Percentiles rank a stretch among this genome's conserved stretches.
phyloP scores from a whole-genome alignment of 2,113 vertebrate species.

The Peromyscus maniculatus region DNA sequence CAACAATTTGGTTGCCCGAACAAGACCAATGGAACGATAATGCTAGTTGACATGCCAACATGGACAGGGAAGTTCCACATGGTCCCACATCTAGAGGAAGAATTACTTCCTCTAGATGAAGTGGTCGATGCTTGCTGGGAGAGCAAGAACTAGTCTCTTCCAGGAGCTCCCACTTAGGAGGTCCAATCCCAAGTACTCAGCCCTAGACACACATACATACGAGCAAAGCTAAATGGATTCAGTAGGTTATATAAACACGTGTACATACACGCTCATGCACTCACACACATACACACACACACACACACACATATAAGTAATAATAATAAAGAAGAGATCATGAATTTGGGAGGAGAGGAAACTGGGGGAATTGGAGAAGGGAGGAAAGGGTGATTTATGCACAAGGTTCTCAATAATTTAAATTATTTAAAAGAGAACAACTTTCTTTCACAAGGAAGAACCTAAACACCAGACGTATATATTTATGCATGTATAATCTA shows the following conservation, averaged over 20 bases:
- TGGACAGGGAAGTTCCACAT: no score
- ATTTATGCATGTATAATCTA: not conserved
- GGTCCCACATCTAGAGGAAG: not conserved
- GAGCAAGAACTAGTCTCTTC: not conserved
- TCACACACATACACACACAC: not conserved
- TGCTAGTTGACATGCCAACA: not conserved
- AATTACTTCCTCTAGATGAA: no score
- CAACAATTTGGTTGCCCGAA: not conserved
- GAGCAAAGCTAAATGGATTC: not conserved
- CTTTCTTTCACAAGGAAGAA: slow-evolving; percentile 1
- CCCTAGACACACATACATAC: not conserved
- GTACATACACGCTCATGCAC: no score
- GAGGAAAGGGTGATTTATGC: not conserved
- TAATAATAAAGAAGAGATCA: not conserved
- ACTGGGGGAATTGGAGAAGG: not conserved
- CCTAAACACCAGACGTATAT: not conserved
- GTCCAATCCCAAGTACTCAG: not conserved
- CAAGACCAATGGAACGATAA: not conserved
- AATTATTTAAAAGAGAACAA: slow-evolving; percentile 29
- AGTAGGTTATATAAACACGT: not conserved
- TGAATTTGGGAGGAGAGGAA: not conserved
- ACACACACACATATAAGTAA: not conserved
- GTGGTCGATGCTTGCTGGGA: no score
- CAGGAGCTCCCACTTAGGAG: not conserved
- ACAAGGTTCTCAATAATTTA: not conserved